Evolutionary conservation across 2,113 vertebrate species (phyloP), one percentile per base, ranked within the genome.

Genomic region (Clarias batrachus): DNA sequence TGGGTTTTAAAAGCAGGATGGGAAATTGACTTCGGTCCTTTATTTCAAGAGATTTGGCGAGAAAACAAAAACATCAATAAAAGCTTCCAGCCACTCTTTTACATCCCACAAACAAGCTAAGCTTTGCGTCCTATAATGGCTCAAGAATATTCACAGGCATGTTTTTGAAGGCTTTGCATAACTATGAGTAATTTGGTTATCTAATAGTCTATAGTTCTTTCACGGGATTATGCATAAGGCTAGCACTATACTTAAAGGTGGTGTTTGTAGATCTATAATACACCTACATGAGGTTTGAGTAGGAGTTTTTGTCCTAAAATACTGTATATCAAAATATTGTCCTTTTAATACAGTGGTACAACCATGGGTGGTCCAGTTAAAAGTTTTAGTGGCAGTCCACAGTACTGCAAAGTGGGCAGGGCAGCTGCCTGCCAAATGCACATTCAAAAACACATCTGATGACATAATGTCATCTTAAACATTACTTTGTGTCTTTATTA

Each of bases 11-110:
- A 65, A 88, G 76, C 86, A 86, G 84, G 68, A 86, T 81, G 84
- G 84, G 82, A 87, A 90, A 88, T 90, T 90, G 86, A 88, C 86
- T 90, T 63, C 12, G 66, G 89, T 68, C 84, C 77, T 88, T 86
- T 86, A 86, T 88, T 86, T 90, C 73, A 88, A 86, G 86, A 88
- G 85, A 84, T 65, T 87, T 90, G 86, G 86, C 80, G 27, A 60
- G 89, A 88, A 82, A 71, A 74, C 37, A 73, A n/a, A 73, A 27
- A 56, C 89, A 86, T 90, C 86, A 88, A 86, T 90, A 90, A 90
- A 85, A 88, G 82, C 77, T 86, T 76, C 62, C 82, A 86, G 82
- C 70, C 74, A 74, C 70, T 77, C 60, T 88, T 88, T 71, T 63
- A 86, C 73, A 85, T 90, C 65, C 63, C 66, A 68, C 81, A 87